phyloP scores from a whole-genome alignment of 53 echinoderm and acorn worm species.

The Echinarachnius parma region DNA sequence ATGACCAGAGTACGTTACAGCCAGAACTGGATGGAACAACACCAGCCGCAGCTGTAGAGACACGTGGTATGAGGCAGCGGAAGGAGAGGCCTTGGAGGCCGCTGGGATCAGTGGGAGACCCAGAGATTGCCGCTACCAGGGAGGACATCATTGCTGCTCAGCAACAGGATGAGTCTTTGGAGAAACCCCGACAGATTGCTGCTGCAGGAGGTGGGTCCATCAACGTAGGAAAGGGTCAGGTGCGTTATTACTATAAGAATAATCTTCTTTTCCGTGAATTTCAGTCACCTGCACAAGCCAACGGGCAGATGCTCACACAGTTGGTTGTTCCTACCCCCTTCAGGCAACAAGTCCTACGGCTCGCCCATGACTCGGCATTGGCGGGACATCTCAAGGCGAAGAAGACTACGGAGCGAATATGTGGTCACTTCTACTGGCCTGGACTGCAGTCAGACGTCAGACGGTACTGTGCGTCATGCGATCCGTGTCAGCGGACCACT shows the following conservation, averaged over 20 bases:
- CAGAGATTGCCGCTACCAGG: constrained; percentile 5
- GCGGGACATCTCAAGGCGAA: constrained; percentile 43
- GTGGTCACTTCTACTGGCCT: constrained; percentile 47
- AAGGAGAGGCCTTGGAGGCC: constrained; percentile 22
- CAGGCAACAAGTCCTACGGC: constrained; percentile 21
- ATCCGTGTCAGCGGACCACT: constrained; percentile 44
- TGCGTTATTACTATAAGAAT: background rate
- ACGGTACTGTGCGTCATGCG: constrained; percentile 46
- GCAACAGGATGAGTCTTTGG: constrained; percentile 12
- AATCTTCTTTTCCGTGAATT: constrained; percentile 22
- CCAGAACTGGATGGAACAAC: too few relatives aligned
- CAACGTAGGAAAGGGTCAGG: constrained; percentile 8
- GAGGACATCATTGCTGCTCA: constrained; percentile 29
- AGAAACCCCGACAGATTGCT: constrained; percentile 4
- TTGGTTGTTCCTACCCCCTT: constrained; percentile 37
- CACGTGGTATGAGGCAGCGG: constrained; percentile 21
- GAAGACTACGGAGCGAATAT: constrained; percentile 32
- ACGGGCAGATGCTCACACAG: constrained; percentile 15
- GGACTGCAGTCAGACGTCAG: constrained; percentile 39
- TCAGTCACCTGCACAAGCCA: background rate
- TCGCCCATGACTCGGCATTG: constrained; percentile 40
- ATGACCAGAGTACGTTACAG: background rate
- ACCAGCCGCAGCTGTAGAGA: constrained; percentile 31
- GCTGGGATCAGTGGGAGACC: background rate
- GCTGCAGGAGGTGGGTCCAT: background rate